Base-by-base conservation (phyloP, 2,113 vertebrate species). In the Jaculus jaculus region DNA sequence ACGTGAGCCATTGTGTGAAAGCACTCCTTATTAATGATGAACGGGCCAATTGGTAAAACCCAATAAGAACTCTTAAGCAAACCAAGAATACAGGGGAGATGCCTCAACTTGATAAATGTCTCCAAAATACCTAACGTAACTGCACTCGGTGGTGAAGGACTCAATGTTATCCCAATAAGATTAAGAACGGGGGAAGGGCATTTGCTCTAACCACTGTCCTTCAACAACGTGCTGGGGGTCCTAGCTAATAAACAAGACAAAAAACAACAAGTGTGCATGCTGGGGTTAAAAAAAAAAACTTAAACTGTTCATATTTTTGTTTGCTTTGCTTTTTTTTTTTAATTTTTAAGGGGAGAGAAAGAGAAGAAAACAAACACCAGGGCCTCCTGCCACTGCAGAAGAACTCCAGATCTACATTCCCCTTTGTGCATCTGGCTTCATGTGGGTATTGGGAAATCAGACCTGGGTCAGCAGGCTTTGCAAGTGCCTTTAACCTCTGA, bases 1-100 rank as follows among this genome's bases (percentile, higher is more conserved):
- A 32, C 26, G 34, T 84, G 86, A 96, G 93, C 87, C 39, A 61
- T 39, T n/a, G 51, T 18, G 17, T n/a, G 87, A 95, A 97, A 92
- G 34, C 8, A 71, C 58, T 68, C 37, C 91, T 93, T 94, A 63
- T 51, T 85, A 95, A 92, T 5, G 74, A 94, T 13, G 82, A 97
- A 79, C 2, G 0, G 66, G 85, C 80, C n/a, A 1, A 83, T 58
- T 63, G 77, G 39, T 17, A 71, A 74, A 83, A 74, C 65, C 58
- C 23, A 73, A 23, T 34, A 39, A 90, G 42, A 90, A n/a, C 11
- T 21, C 7, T 47, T 34, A 61, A 37, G 11, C 37, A 74, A 90
- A 74, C 21, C 63, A 54, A 39, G 26, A 83, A 83, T 65, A 74
- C 16, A 82, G 37, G 30, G 6, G 37, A 28, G 42, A 74, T 90